Percentiles rank a stretch among this genome's conserved stretches.
These are phyloP conservation scores for Pteruthius melanotis DNA, from an alignment of 2,113 vertebrate genomes.

Conservation along the genomic window DNA sequence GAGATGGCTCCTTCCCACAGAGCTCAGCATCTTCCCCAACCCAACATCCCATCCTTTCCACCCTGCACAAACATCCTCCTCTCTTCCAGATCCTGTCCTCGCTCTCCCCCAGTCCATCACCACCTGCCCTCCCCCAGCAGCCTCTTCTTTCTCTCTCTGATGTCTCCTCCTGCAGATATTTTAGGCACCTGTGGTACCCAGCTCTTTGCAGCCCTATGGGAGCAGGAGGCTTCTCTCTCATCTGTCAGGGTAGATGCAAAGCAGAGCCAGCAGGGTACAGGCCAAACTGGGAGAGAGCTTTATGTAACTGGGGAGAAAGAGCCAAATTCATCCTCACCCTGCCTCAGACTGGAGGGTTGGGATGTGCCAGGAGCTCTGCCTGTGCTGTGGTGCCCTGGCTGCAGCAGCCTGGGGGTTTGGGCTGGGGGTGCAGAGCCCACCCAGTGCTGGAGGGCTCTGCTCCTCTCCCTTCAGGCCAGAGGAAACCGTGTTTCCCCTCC, in stretches of 20 bases:
- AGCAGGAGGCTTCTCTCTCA: not conserved
- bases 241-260: not conserved
- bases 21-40: not conserved
- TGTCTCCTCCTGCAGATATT: not conserved
- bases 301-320: not conserved
- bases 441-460: accelerated
- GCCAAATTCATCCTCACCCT: not conserved
- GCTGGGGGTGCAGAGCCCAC: not conserved
- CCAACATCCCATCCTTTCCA: not conserved
- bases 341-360: not conserved
- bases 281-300: not conserved
- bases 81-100: not conserved
- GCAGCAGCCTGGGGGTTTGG: not conserved
- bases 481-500: not conserved
- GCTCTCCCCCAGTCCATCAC: not conserved
- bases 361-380: not conserved
- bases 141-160: not conserved
- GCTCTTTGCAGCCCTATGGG: not conserved
- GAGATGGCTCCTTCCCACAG: not conserved
- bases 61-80: not conserved
- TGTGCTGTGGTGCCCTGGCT: not conserved
- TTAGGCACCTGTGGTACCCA: not conserved
- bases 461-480: not conserved
- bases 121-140: not conserved
- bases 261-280: not conserved